phyloP scores from a whole-genome alignment of 2,888 invertebrate species.

The Sycophila texana region DNA sequence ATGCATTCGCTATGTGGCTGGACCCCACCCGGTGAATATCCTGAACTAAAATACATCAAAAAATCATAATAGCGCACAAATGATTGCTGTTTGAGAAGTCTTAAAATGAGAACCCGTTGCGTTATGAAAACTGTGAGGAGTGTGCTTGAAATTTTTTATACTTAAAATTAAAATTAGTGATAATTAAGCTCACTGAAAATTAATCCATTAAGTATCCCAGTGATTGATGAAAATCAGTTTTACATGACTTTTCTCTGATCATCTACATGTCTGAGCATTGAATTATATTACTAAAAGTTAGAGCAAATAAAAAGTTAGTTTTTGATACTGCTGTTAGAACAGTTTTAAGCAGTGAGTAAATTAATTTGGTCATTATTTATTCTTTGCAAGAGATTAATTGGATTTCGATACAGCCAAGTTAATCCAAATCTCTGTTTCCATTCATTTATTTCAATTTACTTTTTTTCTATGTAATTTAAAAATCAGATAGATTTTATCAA shows the following conservation, averaged over 20 bases:
- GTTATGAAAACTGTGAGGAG: slow-evolving; percentile 61
- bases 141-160: slow-evolving; percentile 38
- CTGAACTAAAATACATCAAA: slow-evolving; percentile 13
- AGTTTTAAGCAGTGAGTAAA: slow-evolving; percentile 12
- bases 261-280: neutral
- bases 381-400: slow-evolving; percentile 1
- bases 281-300: slow-evolving; percentile 33
- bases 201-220: slow-evolving; percentile 33
- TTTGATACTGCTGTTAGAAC: slow-evolving; percentile 57
- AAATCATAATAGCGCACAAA: slow-evolving; percentile 70
- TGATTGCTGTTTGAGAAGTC: slow-evolving; percentile 63
- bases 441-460: neutral
- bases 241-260: slow-evolving; percentile 36
- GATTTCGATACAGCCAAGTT: slow-evolving; percentile 1
- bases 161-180: slow-evolving; percentile 31
- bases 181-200: slow-evolving; percentile 16
- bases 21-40: slow-evolving; percentile 74
- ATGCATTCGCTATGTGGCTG: slow-evolving; percentile 73
- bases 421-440: slow-evolving; percentile 18
- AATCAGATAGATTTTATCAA: slow-evolving; percentile 20
- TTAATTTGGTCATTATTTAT: neutral
- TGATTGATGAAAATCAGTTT: slow-evolving; percentile 38
- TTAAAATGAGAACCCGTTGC: slow-evolving; percentile 56
- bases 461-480: slow-evolving; percentile 17
- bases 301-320: slow-evolving; percentile 51